Conservation (phyloP, 1,140 invertebrate genomes). For the Trichoplusia ni region DNA sequence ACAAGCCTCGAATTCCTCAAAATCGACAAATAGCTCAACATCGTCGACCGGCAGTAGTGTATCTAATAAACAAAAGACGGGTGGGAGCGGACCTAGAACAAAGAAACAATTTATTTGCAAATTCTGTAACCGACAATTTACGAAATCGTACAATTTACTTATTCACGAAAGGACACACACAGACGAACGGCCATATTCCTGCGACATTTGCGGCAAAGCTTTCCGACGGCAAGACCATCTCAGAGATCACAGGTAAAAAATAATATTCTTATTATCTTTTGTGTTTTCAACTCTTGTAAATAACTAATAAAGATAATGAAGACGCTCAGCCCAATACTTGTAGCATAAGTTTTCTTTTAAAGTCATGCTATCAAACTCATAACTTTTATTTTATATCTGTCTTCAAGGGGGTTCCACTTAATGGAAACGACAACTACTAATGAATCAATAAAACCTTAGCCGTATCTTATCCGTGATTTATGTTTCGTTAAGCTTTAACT, state of each 20-base stretch:
- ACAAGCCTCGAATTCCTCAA: slow-evolving; percentile 69
- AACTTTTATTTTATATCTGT: slow-evolving; percentile 16
- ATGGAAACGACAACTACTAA: slow-evolving; percentile 8
- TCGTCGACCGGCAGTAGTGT: slow-evolving; percentile 80
- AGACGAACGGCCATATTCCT: slow-evolving; percentile 98
- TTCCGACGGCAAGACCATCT: slow-evolving; percentile 98
- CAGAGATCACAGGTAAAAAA: slow-evolving; percentile 93
- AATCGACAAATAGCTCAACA: slow-evolving; percentile 77
- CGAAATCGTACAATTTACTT: slow-evolving; percentile 98
- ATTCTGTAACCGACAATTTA: slow-evolving; percentile 98
- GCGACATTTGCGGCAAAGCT: slow-evolving; percentile 98
- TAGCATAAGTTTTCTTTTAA: neutral
- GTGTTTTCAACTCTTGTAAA: neutral
- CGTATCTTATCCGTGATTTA: slow-evolving; percentile 19
- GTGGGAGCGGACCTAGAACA: slow-evolving; percentile 87
- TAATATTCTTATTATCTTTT: slow-evolving; percentile 16
- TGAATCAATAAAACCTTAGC: slow-evolving; percentile 20
- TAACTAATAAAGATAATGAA: neutral
- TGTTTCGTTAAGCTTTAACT: slow-evolving; percentile 4
- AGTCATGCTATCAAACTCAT: slow-evolving; percentile 8
- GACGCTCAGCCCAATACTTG: neutral
- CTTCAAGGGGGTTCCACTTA: slow-evolving; percentile 15
- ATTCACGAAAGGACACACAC: slow-evolving; percentile 99
- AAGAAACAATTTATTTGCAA: slow-evolving; percentile 99
- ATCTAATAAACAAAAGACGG: slow-evolving; percentile 80